These are phyloP conservation scores for Tragelaphus scriptus DNA, from an alignment of 2,113 vertebrate species.

Conservation along the genomic window DNA sequence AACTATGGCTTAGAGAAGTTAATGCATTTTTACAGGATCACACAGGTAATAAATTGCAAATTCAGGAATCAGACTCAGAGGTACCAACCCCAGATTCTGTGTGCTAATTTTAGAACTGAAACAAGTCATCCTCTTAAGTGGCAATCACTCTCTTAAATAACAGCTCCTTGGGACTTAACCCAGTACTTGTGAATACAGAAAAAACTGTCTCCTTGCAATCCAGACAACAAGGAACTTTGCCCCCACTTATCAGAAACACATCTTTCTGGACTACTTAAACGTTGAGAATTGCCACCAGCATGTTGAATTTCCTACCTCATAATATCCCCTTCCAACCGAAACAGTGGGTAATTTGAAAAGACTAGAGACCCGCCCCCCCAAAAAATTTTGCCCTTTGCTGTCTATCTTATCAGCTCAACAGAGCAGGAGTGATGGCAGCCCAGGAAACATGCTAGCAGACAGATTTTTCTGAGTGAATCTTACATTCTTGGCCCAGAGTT, in stretches of 20 bases:
- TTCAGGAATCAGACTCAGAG: not conserved
- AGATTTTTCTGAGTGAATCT: conserved; percentile 44
- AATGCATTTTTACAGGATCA: not conserved
- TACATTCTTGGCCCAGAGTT: not conserved
- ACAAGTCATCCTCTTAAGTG: not conserved
- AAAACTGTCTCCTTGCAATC: not conserved
- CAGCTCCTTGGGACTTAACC: not conserved
- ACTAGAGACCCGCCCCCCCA: not conserved
- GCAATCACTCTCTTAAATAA: not conserved
- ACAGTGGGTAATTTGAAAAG: conserved; percentile 41
- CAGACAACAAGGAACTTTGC: not conserved
- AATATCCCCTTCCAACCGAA: not conserved
- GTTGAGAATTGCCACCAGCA: not conserved
- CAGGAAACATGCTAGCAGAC: conserved; percentile 24
- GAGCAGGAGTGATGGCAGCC: conserved; percentile 45
- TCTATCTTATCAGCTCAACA: conserved; percentile 56
- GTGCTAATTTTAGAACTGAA: conserved; percentile 8
- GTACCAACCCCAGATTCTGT: not conserved
- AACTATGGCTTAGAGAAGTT: not conserved
- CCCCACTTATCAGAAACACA: not conserved
- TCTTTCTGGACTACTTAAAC: not conserved
- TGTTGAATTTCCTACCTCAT: not conserved
- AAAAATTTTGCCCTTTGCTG: conserved; percentile 51
- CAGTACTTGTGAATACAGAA: not conserved
- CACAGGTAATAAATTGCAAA: not conserved